Conservation (phyloP, 2,888 invertebrate species). For the Himalopsyche anomala region DNA sequence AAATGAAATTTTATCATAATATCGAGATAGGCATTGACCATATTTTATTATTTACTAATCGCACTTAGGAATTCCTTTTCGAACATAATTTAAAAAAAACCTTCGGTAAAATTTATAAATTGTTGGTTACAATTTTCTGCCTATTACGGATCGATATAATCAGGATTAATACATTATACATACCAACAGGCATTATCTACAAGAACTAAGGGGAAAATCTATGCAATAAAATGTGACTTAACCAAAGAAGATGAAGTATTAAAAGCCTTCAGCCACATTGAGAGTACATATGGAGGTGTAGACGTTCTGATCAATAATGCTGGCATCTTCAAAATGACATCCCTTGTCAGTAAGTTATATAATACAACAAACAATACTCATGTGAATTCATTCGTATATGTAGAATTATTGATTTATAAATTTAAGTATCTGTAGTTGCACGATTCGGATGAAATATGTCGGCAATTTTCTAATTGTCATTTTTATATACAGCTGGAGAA, state of each 20-base stretch:
- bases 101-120: too few relatives aligned
- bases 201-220: conserved; percentile 69
- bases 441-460: not conserved
- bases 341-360: conserved; percentile 16
- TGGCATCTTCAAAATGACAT: conserved; percentile 69
- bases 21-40: too few relatives aligned
- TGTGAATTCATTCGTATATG: not conserved
- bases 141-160: too few relatives aligned
- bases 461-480: not conserved
- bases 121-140: too few relatives aligned
- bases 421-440: too few relatives aligned
- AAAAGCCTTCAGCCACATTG: conserved; percentile 69
- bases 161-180: too few relatives aligned
- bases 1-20: too few relatives aligned
- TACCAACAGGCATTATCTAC: conserved; percentile 68
- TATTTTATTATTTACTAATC: too few relatives aligned
- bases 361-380: too few relatives aligned
- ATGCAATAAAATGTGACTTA: conserved; percentile 70
- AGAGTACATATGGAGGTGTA: conserved; percentile 68
- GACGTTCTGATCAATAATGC: conserved; percentile 72
- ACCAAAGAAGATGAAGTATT: conserved; percentile 68
- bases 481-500: conserved; percentile 48
- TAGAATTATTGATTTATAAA: not conserved
- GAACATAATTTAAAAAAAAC: too few relatives aligned
- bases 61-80: too few relatives aligned